phyloP scores from a whole-genome alignment of 1,140 invertebrate genomes.

The Trachymyrmex cornetzi region DNA sequence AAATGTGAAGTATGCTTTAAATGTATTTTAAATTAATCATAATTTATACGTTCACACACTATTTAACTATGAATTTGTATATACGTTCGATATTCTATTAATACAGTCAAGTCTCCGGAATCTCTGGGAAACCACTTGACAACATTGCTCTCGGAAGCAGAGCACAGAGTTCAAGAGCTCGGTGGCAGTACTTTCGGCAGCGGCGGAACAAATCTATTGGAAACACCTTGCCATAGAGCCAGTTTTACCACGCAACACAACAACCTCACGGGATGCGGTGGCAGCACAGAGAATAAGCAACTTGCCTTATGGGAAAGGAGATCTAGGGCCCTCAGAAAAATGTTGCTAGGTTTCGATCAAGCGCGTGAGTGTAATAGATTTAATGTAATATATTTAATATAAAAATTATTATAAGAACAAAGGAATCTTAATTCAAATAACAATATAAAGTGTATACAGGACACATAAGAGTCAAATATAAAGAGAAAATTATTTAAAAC shows the following conservation, averaged over 20 bases:
- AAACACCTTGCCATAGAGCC: conserved; percentile 85
- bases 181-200: conserved; percentile 86
- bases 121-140: conserved; percentile 91
- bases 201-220: conserved; percentile 81
- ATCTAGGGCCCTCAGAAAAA: conserved; percentile 92
- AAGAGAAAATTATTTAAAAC: too few species aligned
- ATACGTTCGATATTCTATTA: conserved; percentile 57
- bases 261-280: conserved; percentile 89
- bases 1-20: not conserved
- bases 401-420: too few species aligned
- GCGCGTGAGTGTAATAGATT: conserved; percentile 87
- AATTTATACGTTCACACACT: not conserved
- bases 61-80: not conserved
- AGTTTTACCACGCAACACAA: conserved; percentile 87
- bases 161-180: conserved; percentile 91
- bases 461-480: too few species aligned
- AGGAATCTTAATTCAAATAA: too few species aligned
- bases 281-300: conserved; percentile 93
- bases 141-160: conserved; percentile 92
- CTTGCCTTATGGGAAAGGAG: conserved; percentile 95
- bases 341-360: conserved; percentile 90
- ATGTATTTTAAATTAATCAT: too few species aligned
- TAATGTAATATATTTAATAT: not conserved
- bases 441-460: too few species aligned
- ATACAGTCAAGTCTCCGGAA: conserved; percentile 91